These are phyloP conservation scores for Chromobotia macracanthus DNA, from an alignment of 2,797 vertebrate genomes.

Conservation along the genomic window DNA sequence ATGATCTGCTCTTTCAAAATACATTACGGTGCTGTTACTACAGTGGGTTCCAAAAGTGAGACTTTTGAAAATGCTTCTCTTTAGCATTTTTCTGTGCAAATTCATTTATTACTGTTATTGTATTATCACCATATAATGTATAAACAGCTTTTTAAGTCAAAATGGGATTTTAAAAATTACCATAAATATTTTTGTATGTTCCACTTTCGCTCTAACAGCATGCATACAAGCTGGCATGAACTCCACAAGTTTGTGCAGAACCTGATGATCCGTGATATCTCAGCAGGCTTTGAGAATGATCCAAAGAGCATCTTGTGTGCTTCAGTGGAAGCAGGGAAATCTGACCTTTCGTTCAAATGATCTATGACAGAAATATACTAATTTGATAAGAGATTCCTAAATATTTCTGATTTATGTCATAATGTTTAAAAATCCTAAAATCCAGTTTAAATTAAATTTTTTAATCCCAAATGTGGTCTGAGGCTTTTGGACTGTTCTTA, in stretches of 20 bases:
- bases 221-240: slow-evolving; percentile 3
- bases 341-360: slow-evolving; percentile 1
- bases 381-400: slow-evolving; percentile 5
- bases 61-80: not conserved
- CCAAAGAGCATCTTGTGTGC: slow-evolving; percentile 2
- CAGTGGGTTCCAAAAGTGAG: not conserved
- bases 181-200: not conserved
- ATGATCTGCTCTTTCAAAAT: too few species aligned
- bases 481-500: too few species aligned
- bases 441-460: too few species aligned
- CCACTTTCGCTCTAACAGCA: not conserved
- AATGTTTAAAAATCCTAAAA: not conserved
- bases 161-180: not conserved
- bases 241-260: slow-evolving; percentile 13
- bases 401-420: not conserved
- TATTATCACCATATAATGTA: not conserved
- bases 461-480: too few species aligned
- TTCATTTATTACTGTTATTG: too few species aligned
- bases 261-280: slow-evolving; percentile 17
- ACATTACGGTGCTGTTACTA: too few species aligned
- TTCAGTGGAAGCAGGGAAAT: not conserved
- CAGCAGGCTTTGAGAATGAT: not conserved
- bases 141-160: not conserved
- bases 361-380: not conserved
- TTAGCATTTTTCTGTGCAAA: too few species aligned